These are phyloP conservation scores for Selene dorsalis DNA, from an alignment of 2,797 vertebrate genomes.

Conservation along the genomic window DNA sequence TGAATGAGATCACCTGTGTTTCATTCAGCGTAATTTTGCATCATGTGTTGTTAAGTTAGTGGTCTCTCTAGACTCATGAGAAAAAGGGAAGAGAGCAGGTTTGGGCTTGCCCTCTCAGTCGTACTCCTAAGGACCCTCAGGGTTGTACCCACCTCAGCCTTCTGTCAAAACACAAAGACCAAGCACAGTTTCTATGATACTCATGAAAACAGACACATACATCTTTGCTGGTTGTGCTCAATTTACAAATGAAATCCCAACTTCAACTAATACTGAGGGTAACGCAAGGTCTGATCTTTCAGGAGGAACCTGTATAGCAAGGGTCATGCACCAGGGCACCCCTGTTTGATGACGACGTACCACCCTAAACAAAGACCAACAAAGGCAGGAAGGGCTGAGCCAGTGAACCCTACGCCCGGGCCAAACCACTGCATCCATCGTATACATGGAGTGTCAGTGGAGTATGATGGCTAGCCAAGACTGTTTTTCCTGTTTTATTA, in stretches of 20 bases:
- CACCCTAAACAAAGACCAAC: slow-evolving; percentile 77
- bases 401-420: slow-evolving; percentile 56
- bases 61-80: slow-evolving; percentile 44
- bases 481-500: slow-evolving; percentile 71
- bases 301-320: slow-evolving; percentile 59
- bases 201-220: slow-evolving; percentile 28
- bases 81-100: slow-evolving; percentile 56
- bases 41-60: slow-evolving; percentile 23
- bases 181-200: slow-evolving; percentile 64
- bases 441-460: slow-evolving; percentile 37
- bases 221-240: slow-evolving; percentile 33
- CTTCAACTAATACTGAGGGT: slow-evolving; percentile 12
- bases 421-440: slow-evolving; percentile 48
- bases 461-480: slow-evolving; percentile 35
- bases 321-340: slow-evolving; percentile 55
- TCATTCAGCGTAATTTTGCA: not conserved
- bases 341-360: slow-evolving; percentile 52
- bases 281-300: slow-evolving; percentile 45
- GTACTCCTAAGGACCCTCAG: slow-evolving; percentile 62
- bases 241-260: slow-evolving; percentile 69
- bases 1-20: slow-evolving; percentile 11
- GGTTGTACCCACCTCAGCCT: slow-evolving; percentile 50
- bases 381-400: slow-evolving; percentile 83
- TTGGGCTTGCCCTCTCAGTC: slow-evolving; percentile 64
- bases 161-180: slow-evolving; percentile 39